Evolutionary conservation across 2,113 vertebrate species (phyloP).

Genomic region (Cacatua alba): DNA sequence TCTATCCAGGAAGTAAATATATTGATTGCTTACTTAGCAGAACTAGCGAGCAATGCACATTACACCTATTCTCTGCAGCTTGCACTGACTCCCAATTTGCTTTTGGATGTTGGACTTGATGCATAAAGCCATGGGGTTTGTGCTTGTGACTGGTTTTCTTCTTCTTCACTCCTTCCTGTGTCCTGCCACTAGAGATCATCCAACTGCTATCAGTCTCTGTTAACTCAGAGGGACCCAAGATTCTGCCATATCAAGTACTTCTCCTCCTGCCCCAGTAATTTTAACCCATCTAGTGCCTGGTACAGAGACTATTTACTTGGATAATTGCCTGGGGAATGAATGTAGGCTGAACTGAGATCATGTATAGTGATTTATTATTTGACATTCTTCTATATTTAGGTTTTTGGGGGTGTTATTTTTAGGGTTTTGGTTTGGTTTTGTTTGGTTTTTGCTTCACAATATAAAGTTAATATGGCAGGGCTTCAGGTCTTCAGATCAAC

Average conservation of each 20-base stretch:
- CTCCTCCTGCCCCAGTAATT: not conserved
- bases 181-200: not conserved
- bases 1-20: conserved; percentile 47
- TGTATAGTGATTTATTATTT: not conserved
- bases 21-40: conserved; percentile 60
- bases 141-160: not conserved
- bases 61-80: not conserved
- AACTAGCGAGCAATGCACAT: not conserved
- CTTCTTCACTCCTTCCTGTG: not conserved
- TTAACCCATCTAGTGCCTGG: not conserved
- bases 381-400: not conserved
- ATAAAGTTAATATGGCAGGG: not conserved
- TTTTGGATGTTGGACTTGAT: not conserved
- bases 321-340: not conserved
- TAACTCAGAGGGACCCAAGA: not conserved
- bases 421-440: not conserved
- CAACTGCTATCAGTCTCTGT: not conserved
- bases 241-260: not conserved
- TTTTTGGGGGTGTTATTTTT: not conserved
- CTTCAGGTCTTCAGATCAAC: not conserved
- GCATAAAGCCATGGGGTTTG: not conserved
- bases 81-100: conserved; percentile 16
- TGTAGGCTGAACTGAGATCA: not conserved
- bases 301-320: not conserved
- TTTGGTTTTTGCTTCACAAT: not conserved